Evolutionary conservation across 2,797 vertebrate species (phyloP), one percentile per base, ranked within the genome.

Genomic region (Limosa lapponica): DNA sequence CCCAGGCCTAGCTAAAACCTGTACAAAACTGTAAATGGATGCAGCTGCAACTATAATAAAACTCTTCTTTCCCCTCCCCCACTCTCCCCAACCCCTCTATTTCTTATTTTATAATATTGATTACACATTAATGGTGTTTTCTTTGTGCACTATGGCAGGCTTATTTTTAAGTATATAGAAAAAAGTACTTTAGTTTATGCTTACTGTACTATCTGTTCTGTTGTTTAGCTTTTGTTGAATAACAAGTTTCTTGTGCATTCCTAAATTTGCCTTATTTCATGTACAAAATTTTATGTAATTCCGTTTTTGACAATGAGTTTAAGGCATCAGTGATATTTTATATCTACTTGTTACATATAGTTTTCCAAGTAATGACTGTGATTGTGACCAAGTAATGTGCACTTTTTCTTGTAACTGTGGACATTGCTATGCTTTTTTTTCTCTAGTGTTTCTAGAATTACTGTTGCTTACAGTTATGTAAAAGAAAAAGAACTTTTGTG

Each of bases 331-430:
- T 98, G 98, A 97, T 97, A 98, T 98, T 98, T 98, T 98, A 98
- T 98, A 98, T 95, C 98, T 98, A 98, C 98, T 98, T 98, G 98
- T 98, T 98, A 98, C 97, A 97, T 98, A 98, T 98, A 98, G 98
- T 98, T 98, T 98, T 98, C 96, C 97, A 98, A 98, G 98, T 98
- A 98, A 98, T 98, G 98, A 98, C 98, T 98, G 98, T 98, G 98
- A 98, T 98, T 98, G 98, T 99, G 98, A 98, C 97, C 97, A 94
- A 98, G 98, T 98, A 98, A 98, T 98, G 98, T 98, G 98, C 98
- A 98, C 98, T 98, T 98, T 98, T 98, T 98, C 98, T 98, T 98
- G 98, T 98, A 98, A 98, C 98, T 98, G 98, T 98, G 98, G 98
- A 98, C 98, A 98, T 98, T 98, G 98, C 98, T 98, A 98, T 98